Base-by-base conservation (phyloP, 2,797 vertebrate genomes). In the Sus cebifrons region DNA sequence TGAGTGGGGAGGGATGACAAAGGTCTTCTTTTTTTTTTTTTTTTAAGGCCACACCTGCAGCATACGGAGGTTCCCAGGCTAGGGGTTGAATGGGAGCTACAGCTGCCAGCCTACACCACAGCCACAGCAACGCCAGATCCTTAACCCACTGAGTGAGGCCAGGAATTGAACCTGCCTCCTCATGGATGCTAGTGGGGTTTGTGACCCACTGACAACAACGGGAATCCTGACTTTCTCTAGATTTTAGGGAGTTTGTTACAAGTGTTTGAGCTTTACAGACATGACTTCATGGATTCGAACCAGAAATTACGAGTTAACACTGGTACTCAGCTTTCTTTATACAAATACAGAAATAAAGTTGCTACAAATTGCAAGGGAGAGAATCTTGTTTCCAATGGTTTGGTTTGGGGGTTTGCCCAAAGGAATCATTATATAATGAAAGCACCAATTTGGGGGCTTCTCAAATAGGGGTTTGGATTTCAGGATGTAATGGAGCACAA, bases 301-400 rank as follows among this genome's bases (percentile, higher is more conserved):
- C 89, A 86, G 67, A 97, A 94, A 85, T 79, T 67, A 71, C 54
- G 83, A 84, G 49, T 95, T 74, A 85, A 96, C 94, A 97, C 94
- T 81, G 78, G 49, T 78, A 21, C 5, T 88, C 36, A 70, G 71
- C 58, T 44, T 95, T 92, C 70, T 89, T 16, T 23, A 86, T 27
- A 68, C 65, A 91, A 11, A 81, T 6, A 52, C 6, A 82, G 86
- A 95, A 92, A 85, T 49, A 85, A 95, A 32, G 74, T 29, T 7
- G 20, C 78, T 91, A 58, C 67, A 82, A 52, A 93, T 23, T 44
- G 67, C 17, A 94, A 29, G 21, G 23, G 65, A 94, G 36, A 88
- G 75, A 89, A 23, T 83, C 67, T 88, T n/a, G 6, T 90, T 91
- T 94, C 86, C 77, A 88, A 95, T 52, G 73, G 90, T 52, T 86